Evolutionary conservation across 2,113 vertebrate genomes (phyloP), one percentile per base, ranked within the genome.

Genomic region (Oreotragus oreotragus): DNA sequence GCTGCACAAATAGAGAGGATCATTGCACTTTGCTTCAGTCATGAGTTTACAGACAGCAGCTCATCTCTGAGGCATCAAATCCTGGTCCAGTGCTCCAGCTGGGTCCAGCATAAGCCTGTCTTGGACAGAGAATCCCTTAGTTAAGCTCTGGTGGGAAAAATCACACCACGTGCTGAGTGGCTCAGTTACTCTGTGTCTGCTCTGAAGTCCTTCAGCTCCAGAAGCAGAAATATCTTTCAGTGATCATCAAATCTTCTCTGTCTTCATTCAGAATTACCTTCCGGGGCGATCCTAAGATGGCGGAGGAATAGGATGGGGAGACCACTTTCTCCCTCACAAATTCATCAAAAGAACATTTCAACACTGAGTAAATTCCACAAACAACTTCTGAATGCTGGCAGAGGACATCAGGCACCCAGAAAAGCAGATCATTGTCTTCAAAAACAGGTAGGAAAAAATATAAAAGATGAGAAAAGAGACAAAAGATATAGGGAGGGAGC

Each of bases 121-220:
- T 3, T 14, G 73, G 87, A 89, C 80, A 30, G 21, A 88, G 76
- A 47, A 21, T 11, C 21, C 43, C 57, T n/a, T n/a, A 79, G 45
- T 57, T 7, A 36, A 17, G 60, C 10, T 0, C 1, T 70, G n/a
- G 12, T 39, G 36, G 47, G 81, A 9, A 28, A 66, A 53, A 30
- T 43, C 33, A 2, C 8, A 6, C 45, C 3, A 7, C 0, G 0
- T 13, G 28, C 23, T 39, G 15, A 19, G 36, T 10, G 51, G 16
- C 51, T 62, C 2, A 0, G 66, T 30, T 77, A n/a, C 62, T 77
- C 62, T 33, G 30, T 83, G 5, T 55, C 85, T 49, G 30, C 4
- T 60, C 43, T 55, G 33, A 87, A 53, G 77, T 77, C 45, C 5
- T 30, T 30, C 28, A 64, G 39, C 62, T 45, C 70, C 5, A 21